Evolutionary conservation across 2,113 vertebrate species (phyloP).

Genomic region (Zapus hudsonius): DNA sequence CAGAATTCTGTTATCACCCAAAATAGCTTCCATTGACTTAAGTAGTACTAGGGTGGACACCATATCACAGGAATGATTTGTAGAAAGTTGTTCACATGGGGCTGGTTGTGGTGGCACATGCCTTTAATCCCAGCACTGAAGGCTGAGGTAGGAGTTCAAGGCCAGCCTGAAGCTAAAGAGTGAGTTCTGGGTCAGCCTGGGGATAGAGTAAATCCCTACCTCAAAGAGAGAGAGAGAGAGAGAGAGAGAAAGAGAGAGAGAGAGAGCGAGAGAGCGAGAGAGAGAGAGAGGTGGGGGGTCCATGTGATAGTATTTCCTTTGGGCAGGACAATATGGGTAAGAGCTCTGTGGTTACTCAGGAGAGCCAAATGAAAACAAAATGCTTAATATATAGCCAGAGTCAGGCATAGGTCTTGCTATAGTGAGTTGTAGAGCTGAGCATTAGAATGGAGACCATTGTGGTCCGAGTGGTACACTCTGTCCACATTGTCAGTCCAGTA

Average conservation of each 20-base stretch:
- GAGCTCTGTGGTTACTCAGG: not conserved
- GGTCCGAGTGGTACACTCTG: not conserved
- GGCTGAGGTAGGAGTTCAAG: too few relatives aligned
- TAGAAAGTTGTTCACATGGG: too few relatives aligned
- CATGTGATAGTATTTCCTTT: not conserved
- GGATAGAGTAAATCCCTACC: too few relatives aligned
- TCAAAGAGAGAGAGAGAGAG: too few relatives aligned
- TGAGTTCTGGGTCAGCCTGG: too few relatives aligned
- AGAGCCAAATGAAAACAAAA: not conserved
- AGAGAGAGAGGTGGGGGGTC: too few relatives aligned
- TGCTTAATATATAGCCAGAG: not conserved
- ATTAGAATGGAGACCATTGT: not conserved
- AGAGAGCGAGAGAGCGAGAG: too few relatives aligned
- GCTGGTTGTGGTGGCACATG: too few relatives aligned
- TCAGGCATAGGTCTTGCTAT: not conserved
- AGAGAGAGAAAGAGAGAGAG: too few relatives aligned
- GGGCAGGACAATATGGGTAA: not conserved
- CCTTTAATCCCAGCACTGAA: too few relatives aligned
- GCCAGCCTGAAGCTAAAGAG: too few relatives aligned
- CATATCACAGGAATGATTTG: not conserved
- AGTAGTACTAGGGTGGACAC: not conserved
- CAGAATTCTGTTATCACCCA: not conserved
- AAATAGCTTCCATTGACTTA: not conserved
- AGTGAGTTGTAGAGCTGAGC: not conserved
- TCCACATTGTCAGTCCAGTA: rapidly evolving